Base-by-base conservation (phyloP, 2,888 invertebrate genomes). In the Leptopilina syphax region DNA sequence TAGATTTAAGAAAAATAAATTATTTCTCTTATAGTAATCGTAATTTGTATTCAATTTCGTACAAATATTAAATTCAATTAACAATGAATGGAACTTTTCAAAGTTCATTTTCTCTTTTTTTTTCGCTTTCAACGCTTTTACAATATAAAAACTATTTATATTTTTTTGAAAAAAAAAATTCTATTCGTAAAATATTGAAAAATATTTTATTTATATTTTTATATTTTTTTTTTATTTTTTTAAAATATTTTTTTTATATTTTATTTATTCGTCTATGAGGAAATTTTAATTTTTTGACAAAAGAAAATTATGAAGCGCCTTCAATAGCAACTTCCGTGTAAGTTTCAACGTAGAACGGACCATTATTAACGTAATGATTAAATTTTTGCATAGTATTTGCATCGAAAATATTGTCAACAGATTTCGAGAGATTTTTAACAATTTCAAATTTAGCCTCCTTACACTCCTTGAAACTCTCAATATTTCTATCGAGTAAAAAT, bases 401-500 rank as follows among this genome's bases (percentile, higher is more conserved):
- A 87, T 95, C 95, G 90, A 96, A 96, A 79, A 94, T 93, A 67
- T 92, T 90, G 67, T 94, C 93, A 4, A 87, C 87, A 78, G 85
- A 92, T 57, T 93, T 92, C 0, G 95, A 93, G 67, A 97, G 90
- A 76, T 93, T 92, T 86, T 94, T 93, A 13, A 97, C 94, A 6
- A 98, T 93, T 84, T 95, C 94, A 90, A 94, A 97, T 90, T 97
- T 98, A 0, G 93, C 92, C 89, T 96, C 95, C 90, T 96, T 96
- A 77, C 95, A 94, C 76, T 95, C 94, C 88, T 96, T 97, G 68
- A 94, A 94, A 6, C 94, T 93, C 87, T 96, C 96, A 0, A 94
- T 92, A 77, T 94, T 93, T 65, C 98, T 94, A 89, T 98, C 96
- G 57, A 98, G 90, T 8, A 98, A 92, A 90, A 95, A 97, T 91